phyloP scores from a whole-genome alignment of 2,113 vertebrate genomes.

The Phrynosoma blainvillii region DNA sequence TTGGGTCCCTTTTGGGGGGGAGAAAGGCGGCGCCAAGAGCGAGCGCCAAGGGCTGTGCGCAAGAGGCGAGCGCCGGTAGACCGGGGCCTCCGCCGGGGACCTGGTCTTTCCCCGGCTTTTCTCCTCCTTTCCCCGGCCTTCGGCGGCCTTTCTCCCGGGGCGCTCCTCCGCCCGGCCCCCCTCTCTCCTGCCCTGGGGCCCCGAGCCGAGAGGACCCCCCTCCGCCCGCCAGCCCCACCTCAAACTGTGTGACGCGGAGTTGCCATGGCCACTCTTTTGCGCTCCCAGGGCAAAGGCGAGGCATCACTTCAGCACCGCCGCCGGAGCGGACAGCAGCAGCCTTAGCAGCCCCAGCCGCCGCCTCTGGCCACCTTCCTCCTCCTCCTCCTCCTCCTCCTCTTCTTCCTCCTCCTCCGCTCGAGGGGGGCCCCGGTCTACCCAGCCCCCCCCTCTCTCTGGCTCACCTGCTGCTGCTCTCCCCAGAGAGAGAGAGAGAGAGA shows the following conservation, averaged over 20 bases:
- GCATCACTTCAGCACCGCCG: constrained; percentile 80
- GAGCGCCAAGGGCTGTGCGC: too few species aligned
- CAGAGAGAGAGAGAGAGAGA: too few species aligned
- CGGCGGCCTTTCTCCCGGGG: too few species aligned
- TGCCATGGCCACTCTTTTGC: constrained; percentile 87
- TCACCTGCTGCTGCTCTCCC: too few species aligned
- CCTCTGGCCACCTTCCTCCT: not conserved
- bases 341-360: not conserved
- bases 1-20: too few species aligned
- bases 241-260: constrained; percentile 85
- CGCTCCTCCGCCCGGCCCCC: not conserved
- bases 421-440: too few species aligned
- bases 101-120: too few species aligned
- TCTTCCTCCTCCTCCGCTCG: not conserved
- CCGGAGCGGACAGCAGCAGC: constrained; percentile 78
- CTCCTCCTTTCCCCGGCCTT: too few species aligned
- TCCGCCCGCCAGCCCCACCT: constrained; percentile 55
- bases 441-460: too few species aligned
- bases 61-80: not conserved
- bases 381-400: not conserved
- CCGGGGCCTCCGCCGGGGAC: not conserved
- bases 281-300: constrained; percentile 70
- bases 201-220: not conserved
- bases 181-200: not conserved
- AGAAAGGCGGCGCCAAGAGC: too few species aligned